These are phyloP conservation scores for Strix aluco DNA, from an alignment of 2,113 vertebrate genomes.

Conservation along the genomic window DNA sequence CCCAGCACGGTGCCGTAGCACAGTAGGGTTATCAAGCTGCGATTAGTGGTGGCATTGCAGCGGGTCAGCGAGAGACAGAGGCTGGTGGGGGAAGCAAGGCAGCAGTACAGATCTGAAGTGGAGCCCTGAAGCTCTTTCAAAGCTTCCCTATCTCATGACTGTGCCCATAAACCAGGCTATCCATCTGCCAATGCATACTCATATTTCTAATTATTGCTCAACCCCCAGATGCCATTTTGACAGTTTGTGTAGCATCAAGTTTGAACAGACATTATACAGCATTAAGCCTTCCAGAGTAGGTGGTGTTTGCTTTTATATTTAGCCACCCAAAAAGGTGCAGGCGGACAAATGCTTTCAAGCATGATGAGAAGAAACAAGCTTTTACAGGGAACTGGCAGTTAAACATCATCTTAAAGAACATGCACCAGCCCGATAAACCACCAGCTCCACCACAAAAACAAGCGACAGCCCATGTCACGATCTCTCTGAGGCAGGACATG, in stretches of 20 bases:
- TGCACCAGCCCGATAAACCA: constrained; percentile 6
- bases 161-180: background rate
- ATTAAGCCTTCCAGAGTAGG: background rate
- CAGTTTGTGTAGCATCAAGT: background rate
- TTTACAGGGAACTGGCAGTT: constrained; percentile 26
- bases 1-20: no score
- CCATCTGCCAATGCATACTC: background rate
- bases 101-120: background rate
- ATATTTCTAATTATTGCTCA: background rate
- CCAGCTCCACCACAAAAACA: background rate
- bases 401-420: background rate
- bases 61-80: background rate
- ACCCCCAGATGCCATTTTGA: background rate
- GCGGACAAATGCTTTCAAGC: background rate
- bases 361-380: constrained; percentile 28
- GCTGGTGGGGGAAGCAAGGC: background rate
- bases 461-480: background rate
- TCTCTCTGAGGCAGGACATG: background rate
- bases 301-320: background rate
- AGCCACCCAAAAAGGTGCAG: background rate
- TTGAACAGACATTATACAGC: background rate
- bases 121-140: background rate
- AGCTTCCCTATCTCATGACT: background rate
- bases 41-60: background rate
- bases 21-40: background rate